Conservation (phyloP, 1,140 invertebrate genomes). For the Caligus rogercresseyi region DNA sequence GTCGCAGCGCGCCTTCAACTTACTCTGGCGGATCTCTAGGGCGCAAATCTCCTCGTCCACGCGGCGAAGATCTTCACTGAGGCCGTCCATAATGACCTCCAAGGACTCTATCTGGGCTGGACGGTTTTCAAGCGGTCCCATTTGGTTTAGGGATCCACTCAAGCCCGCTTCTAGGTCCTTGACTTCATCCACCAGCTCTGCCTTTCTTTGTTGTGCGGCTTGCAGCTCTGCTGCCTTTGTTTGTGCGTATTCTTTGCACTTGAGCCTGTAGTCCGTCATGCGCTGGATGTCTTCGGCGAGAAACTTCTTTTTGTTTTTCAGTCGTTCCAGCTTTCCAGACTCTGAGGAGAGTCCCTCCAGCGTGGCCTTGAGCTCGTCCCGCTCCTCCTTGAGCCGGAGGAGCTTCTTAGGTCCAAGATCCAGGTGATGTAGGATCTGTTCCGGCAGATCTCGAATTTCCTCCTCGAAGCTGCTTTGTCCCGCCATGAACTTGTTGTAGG, state of each 20-base stretch:
- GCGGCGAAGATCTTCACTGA: not conserved
- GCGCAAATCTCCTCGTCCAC: not conserved
- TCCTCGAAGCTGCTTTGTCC: conserved; percentile 1
- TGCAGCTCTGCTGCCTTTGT: not conserved
- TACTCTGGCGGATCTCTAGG: not conserved
- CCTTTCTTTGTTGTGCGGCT: not conserved
- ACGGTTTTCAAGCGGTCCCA: too few relatives aligned
- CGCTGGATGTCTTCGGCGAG: not conserved
- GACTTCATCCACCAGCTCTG: not conserved
- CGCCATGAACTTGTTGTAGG: not conserved
- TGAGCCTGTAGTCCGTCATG: not conserved
- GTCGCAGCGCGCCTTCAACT: not conserved
- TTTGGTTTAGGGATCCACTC: too few relatives aligned
- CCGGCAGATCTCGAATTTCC: not conserved
- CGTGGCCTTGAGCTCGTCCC: not conserved
- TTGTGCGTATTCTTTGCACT: not conserved
- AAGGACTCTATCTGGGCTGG: not conserved
- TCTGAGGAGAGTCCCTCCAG: not conserved
- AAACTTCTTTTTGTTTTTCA: not conserved
- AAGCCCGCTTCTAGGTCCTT: too few relatives aligned
- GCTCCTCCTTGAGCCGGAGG: not conserved
- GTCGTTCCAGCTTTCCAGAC: not conserved
- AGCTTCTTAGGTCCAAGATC: not conserved
- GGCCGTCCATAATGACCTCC: not conserved
- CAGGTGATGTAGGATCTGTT: not conserved